Evolutionary conservation across 2,797 vertebrate species (phyloP), one percentile per base, ranked within the genome.

Genomic region (Urophycis tenuis): DNA sequence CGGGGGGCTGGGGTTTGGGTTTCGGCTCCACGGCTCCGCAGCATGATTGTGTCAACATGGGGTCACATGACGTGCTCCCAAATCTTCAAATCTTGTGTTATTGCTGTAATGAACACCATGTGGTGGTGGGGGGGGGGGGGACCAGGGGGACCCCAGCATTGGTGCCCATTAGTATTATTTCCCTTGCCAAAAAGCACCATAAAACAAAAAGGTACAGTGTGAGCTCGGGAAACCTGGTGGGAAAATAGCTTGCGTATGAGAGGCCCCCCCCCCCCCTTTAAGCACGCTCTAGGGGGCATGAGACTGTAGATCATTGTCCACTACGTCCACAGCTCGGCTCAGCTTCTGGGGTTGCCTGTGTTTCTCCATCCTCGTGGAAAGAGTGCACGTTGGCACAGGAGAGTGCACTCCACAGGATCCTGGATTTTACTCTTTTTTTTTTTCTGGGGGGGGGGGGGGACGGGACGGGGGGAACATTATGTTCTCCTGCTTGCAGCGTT

Each of bases 151-250:
- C 22, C 53, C 22, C 53, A 25, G 8, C 22, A 25, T n/a, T 25
- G 9, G 53, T 64, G 60, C 60, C 25, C 60, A 29, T 67, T 67
- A 25, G 60, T n/a, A 29, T 5, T 41, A 41, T 5, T 60, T 60
- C 5, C 25, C 3, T 25, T 67, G 17, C 45, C 19, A 53, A 6
- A 53, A 53, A 53, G 45, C 41, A n/a, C 22, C 19, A n/a, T 60
- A 67, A 67, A 67, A 41, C 36, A 64, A 67, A 67, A 64, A 25
- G 60, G 60, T 67, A 29, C 25, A 67, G 60, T 67, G 60, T 67
- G 11, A 29, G n/a, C 60, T 25, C 60, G 14, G 60, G 60, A 29
- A 67, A 29, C 60, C 10, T 12, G 60, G 10, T 67, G 10, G 15
- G 60, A n/a, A 67, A 67, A 29, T 11, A 29, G 60, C 25, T 25